Percentiles rank a stretch among this genome's conserved stretches.
Evolutionary conservation across 35 echinoderm and acorn worm genomes (phyloP).

Genomic region (Strongylocentrotus purpuratus): DNA sequence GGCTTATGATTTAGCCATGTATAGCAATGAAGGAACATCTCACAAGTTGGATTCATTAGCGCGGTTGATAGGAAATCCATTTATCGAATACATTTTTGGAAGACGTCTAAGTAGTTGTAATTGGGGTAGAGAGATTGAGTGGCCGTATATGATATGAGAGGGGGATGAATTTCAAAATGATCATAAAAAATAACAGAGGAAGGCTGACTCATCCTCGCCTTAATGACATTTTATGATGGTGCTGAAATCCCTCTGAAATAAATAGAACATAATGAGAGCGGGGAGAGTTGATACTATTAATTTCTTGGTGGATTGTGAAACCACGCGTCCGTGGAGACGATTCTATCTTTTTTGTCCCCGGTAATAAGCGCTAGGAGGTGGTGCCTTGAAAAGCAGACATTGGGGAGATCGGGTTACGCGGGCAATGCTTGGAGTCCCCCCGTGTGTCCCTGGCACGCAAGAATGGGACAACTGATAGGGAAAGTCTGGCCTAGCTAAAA

Average conservation of each 20-base stretch:
- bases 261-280: conserved; percentile 33
- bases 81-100: background rate
- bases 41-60: conserved; percentile 17
- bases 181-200: conserved; percentile 31
- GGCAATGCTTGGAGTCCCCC: background rate
- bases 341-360: background rate
- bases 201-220: conserved; percentile 36
- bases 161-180: conserved; percentile 31
- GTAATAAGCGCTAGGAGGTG: background rate
- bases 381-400: conserved; percentile 27
- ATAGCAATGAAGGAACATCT: background rate
- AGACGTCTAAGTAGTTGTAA: conserved; percentile 4
- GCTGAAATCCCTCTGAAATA: conserved; percentile 43
- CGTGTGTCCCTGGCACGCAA: conserved; percentile 21
- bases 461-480: background rate
- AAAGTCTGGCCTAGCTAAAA: background rate
- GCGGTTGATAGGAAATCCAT: conserved; percentile 9
- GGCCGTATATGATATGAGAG: background rate
- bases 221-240: conserved; percentile 46
- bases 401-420: conserved; percentile 19
- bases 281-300: conserved; percentile 53
- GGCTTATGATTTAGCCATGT: background rate
- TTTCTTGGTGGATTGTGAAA: conserved; percentile 38
- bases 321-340: background rate
- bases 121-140: conserved; percentile 1